These are phyloP conservation scores for Meghimatium bilineatum DNA, from an alignment of 2,888 invertebrate genomes.

Conservation along the genomic window DNA sequence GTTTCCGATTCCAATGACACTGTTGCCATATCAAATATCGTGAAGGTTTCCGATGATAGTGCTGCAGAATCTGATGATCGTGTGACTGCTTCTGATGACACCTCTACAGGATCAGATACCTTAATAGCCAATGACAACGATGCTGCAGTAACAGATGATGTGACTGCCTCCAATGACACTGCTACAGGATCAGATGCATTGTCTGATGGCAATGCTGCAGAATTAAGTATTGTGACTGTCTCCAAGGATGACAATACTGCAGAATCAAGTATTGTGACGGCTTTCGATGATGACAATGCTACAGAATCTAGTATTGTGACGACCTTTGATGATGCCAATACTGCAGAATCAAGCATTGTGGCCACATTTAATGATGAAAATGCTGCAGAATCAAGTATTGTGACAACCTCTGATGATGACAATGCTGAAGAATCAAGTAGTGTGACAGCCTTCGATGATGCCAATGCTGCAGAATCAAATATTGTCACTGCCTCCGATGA, in stretches of 20 bases:
- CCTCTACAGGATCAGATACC: neutral
- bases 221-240: neutral
- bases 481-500: too few relatives aligned
- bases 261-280: neutral
- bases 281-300: neutral
- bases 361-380: neutral
- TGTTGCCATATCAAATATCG: neutral
- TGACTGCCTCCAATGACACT: neutral
- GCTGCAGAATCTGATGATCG: neutral
- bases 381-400: neutral
- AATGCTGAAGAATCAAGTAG: too few relatives aligned
- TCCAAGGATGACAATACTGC: neutral
- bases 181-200: neutral
- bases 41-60: neutral
- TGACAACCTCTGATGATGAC: neutral
- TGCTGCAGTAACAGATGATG: neutral
- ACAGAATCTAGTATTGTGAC: neutral
- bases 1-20: neutral
- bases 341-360: neutral
- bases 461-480: too few relatives aligned
- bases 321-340: neutral
- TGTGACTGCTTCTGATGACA: neutral
- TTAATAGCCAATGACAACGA: neutral
- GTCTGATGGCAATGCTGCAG: neutral
- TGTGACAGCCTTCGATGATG: too few relatives aligned